Base-by-base conservation (phyloP, 2,888 invertebrate genomes). In the Coenonympha arcania region DNA sequence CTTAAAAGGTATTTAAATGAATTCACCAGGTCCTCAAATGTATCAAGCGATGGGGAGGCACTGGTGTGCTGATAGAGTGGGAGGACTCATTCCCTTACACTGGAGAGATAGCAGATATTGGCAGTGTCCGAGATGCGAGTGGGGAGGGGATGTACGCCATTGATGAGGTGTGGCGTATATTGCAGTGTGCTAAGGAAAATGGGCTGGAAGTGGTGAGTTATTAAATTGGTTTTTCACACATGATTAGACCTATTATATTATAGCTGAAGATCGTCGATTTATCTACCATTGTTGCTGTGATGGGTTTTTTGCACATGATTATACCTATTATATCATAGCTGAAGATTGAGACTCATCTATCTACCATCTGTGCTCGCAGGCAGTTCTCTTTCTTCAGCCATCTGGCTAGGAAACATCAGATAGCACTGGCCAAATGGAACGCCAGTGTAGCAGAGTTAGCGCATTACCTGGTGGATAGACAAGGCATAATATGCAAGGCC, bases 1-100 rank as follows among this genome's bases (percentile, higher is more conserved):
- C 3, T 28, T n/a, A 9, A 0, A 4, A 3, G 5, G 9, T 11
- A 11, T 30, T 30, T 30, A 13, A 30, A n/a, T 33, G 13, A 3
- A 34, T 30, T 15, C n/a, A 37, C 13, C 41, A 43, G 83, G 68
- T 83, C 1, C 54, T 84, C 1, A 44, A 61, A 3, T 54, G 57
- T 20, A 64, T 71, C 3, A 79, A 79, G 48, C 79, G 88, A 69
- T 89, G 92, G 87, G 93, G 95, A 16, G 93, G 92, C 0, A 95
- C 94, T 1, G 95, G 95, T 1, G 73, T 95, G 15, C 82, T 95
- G 8, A 64, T 95, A 33, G 95, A 95, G 80, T 95, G 95, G 93
- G 95, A 96, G 69, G 95, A 96, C 66, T 94, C 94, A 55, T 96
- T 95, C 76, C 95, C 95, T 0, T 95, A 93, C 72, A 81, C 80